These are phyloP conservation scores for Andrena cerasifolii DNA, from an alignment of 1,140 invertebrate species.

Conservation along the genomic window DNA sequence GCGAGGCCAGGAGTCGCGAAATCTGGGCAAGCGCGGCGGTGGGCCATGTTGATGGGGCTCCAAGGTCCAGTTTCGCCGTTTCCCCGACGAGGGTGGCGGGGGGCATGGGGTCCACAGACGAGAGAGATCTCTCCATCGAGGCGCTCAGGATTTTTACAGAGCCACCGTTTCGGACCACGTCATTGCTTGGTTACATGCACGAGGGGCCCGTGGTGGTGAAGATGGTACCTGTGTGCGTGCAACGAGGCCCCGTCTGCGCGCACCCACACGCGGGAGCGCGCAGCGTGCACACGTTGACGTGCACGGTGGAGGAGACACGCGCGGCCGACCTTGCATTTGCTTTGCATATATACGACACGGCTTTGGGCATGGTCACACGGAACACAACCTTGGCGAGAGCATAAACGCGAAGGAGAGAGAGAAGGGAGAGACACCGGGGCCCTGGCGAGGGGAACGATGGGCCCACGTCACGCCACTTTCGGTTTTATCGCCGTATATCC, in stretches of 20 bases:
- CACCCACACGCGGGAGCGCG: neutral
- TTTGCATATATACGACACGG: conserved; percentile 72
- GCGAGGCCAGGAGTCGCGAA: neutral
- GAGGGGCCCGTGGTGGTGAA: neutral
- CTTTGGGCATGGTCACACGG: conserved; percentile 69
- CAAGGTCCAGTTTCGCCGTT: conserved; percentile 54
- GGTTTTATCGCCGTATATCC: conserved; percentile 71
- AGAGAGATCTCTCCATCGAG: conserved; percentile 32
- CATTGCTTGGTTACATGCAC: conserved; percentile 48
- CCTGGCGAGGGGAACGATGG: conserved; percentile 25
- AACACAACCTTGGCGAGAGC: conserved; percentile 71
- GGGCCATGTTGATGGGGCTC: conserved; percentile 22
- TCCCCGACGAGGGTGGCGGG: neutral
- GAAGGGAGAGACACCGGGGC: neutral
- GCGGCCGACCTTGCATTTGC: conserved; percentile 73
- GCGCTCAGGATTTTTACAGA: conserved; percentile 55
- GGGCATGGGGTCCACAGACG: neutral
- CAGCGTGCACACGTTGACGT: conserved; percentile 14
- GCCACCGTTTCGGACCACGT: conserved; percentile 54
- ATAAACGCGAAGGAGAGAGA: conserved; percentile 59
- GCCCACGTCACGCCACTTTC: conserved; percentile 68
- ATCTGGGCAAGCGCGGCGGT: conserved; percentile 22
- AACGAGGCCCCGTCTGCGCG: conserved; percentile 12
- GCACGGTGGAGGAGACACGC: conserved; percentile 63
- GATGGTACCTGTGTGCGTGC: conserved; percentile 23